Percentiles rank a stretch among this genome's conserved stretches.
These are phyloP conservation scores for Parapristionchus giblindavisi DNA, from an alignment of 2,888 invertebrate genomes.

Conservation along the genomic window DNA sequence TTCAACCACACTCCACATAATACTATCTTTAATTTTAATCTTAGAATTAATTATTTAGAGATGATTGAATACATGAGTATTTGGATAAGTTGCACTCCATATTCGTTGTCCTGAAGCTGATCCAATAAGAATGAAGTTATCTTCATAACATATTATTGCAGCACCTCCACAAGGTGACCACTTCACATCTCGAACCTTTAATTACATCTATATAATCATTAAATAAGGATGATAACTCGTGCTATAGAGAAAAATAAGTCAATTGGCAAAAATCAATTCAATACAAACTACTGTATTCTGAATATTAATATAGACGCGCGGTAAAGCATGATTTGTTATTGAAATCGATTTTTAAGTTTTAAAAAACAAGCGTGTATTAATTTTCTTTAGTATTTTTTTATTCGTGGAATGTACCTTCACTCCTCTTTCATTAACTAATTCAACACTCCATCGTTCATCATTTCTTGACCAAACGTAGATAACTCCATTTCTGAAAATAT, in stretches of 20 bases:
- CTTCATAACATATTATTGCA: slow-evolving; percentile 97
- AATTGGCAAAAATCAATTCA: no score
- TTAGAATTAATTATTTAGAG: background rate
- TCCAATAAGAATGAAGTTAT: slow-evolving; percentile 96
- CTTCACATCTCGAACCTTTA: slow-evolving; percentile 93
- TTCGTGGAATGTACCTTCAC: slow-evolving; percentile 82
- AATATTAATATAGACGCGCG: no score
- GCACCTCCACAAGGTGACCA: slow-evolving; percentile 98
- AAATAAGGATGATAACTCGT: no score
- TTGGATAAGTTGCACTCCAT: slow-evolving; percentile 91
- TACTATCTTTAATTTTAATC: slow-evolving; percentile 1
- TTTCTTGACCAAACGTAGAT: slow-evolving; percentile 99
- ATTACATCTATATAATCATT: no score
- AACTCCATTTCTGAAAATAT: slow-evolving; percentile 77
- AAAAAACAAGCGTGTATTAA: no score
- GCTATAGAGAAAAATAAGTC: no score
- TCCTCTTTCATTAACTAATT: slow-evolving; percentile 95
- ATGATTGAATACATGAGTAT: slow-evolving; percentile 68
- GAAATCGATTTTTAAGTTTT: no score
- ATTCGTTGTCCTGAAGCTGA: slow-evolving; percentile 76
- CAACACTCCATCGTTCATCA: slow-evolving; percentile 98
- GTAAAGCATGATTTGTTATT: no score
- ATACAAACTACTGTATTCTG: no score
- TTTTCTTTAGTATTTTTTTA: no score
- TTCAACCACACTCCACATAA: slow-evolving; percentile 28